phyloP scores from a whole-genome alignment of 2,113 vertebrate species.

The Vulpes ferrilata region DNA sequence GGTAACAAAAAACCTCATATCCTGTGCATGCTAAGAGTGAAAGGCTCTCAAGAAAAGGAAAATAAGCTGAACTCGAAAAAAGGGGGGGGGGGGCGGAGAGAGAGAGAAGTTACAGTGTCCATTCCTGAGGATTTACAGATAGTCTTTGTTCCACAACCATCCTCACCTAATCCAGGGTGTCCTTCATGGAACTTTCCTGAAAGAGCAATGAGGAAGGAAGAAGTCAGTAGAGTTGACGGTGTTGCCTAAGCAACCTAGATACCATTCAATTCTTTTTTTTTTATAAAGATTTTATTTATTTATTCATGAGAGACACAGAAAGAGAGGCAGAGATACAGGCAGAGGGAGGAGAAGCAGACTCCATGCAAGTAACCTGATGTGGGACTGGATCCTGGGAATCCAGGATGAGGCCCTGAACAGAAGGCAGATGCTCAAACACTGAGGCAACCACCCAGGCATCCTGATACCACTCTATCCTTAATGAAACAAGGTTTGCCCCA shows the following conservation, averaged over 20 bases:
- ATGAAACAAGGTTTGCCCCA: constrained; percentile 59
- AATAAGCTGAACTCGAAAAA: constrained; percentile 88
- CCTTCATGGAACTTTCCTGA: constrained; percentile 96
- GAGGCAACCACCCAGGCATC: no score
- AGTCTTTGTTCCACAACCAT: constrained; percentile 99
- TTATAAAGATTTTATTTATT: no score
- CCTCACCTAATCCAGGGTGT: constrained; percentile 99
- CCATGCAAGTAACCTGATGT: no score
- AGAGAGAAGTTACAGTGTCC: constrained; percentile 88
- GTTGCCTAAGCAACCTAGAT: constrained; percentile 89
- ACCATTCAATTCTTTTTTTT: constrained; percentile 66
- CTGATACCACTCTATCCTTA: constrained; percentile 82
- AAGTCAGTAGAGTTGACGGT: constrained; percentile 92
- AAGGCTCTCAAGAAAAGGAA: constrained; percentile 88
- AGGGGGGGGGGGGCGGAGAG: no score
- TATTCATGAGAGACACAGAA: no score
- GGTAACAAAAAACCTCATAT: constrained; percentile 88
- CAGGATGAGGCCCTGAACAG: no score
- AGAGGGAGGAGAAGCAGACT: no score
- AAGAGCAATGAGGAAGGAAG: constrained; percentile 94
- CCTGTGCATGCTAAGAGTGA: constrained; percentile 91
- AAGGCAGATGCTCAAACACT: no score
- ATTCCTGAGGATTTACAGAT: constrained; percentile 99
- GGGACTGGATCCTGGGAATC: no score
- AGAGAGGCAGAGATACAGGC: no score